These are phyloP conservation scores for Lottia scabra DNA, from an alignment of 2,888 invertebrate species.

Conservation along the genomic window DNA sequence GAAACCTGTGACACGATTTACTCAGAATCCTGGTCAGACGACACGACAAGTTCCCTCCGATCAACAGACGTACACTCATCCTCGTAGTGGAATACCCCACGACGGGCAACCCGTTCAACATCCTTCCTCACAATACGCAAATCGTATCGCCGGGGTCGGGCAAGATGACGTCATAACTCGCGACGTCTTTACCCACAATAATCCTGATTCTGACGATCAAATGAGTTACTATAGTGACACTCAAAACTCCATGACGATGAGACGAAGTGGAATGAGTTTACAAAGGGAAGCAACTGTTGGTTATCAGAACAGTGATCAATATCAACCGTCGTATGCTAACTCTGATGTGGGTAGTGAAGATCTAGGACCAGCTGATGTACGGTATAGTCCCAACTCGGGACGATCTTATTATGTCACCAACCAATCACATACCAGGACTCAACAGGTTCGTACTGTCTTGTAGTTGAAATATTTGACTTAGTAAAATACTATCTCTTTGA, in stretches of 20 bases:
- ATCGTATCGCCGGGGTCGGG: not conserved
- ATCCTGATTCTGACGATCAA: not conserved
- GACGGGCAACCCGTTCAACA: not conserved
- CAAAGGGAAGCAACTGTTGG: not conserved
- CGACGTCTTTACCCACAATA: not conserved
- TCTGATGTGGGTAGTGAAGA: not conserved
- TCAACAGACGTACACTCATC: not conserved
- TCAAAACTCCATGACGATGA: not conserved
- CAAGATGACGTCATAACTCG: not conserved
- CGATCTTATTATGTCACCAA: not conserved
- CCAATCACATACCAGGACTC: too few species aligned
- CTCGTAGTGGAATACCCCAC: too few species aligned
- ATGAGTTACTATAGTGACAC: not conserved
- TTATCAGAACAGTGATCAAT: not conserved
- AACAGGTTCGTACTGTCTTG: not conserved
- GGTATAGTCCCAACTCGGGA: not conserved
- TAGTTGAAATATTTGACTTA: not conserved
- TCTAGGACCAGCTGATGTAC: not conserved
- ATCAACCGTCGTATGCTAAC: not conserved
- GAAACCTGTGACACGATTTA: not conserved
- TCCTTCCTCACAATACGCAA: not conserved
- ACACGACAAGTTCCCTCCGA: not conserved
- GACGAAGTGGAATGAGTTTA: not conserved
- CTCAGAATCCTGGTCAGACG: not conserved
- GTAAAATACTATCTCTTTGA: too few species aligned